Percentiles rank a stretch among this genome's conserved stretches.
phyloP scores from a whole-genome alignment of 2,888 invertebrate genomes.

The Noctua fimbriata region DNA sequence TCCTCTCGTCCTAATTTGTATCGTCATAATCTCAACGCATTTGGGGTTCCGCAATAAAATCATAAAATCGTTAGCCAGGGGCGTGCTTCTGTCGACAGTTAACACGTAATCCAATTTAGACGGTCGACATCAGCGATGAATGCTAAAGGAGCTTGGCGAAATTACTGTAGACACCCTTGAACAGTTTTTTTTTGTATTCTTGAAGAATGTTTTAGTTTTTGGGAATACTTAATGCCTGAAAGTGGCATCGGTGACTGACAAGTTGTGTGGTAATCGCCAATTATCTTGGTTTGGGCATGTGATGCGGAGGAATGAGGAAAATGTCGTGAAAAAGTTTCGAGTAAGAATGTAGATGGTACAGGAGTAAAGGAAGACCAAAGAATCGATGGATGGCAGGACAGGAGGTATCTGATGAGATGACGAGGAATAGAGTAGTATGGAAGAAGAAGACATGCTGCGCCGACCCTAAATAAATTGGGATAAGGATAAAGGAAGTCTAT shows the following conservation, averaged over 20 bases:
- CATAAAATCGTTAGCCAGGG: constrained; percentile 84
- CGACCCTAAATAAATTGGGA: too few species aligned
- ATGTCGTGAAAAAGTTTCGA: background rate
- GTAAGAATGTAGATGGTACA: background rate
- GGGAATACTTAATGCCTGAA: background rate
- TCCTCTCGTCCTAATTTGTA: constrained; percentile 73
- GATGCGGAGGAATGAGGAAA: background rate
- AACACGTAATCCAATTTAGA: constrained; percentile 88
- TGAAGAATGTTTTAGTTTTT: constrained; percentile 13
- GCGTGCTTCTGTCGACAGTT: constrained; percentile 79
- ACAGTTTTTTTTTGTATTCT: constrained; percentile 48
- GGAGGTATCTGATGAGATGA: too few species aligned
- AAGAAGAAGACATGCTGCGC: too few species aligned
- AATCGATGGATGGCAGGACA: too few species aligned
- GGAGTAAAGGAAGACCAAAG: too few species aligned
- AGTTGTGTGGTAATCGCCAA: background rate
- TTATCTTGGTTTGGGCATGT: background rate
- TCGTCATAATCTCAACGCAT: constrained; percentile 79
- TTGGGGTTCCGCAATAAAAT: constrained; percentile 84
- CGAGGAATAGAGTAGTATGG: too few species aligned
- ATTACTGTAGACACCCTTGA: constrained; percentile 78
- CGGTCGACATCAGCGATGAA: constrained; percentile 80
- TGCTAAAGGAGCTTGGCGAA: constrained; percentile 83
- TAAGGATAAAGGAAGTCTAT: background rate
- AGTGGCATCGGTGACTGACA: background rate